Evolutionary conservation across 2,113 vertebrate species (phyloP).

Genomic region (Scomber colias): DNA sequence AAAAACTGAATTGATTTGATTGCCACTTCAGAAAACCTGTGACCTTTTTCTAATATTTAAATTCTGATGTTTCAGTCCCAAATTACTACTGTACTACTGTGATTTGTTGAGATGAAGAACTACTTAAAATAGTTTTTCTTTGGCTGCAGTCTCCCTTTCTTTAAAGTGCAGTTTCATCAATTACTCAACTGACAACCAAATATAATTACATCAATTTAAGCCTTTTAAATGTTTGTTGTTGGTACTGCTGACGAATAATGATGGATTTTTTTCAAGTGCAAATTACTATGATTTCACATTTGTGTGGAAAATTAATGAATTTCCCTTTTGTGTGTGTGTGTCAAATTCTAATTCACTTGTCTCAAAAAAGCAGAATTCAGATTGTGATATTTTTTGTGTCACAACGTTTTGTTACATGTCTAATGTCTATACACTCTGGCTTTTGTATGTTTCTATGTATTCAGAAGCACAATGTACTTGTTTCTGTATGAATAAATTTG

Average conservation of each 20-base stretch:
- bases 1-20: slow-evolving; percentile 13
- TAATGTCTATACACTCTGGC: slow-evolving; percentile 18
- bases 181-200: neutral
- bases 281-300: neutral
- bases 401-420: slow-evolving; percentile 44
- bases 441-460: slow-evolving; percentile 64
- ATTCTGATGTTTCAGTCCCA: slow-evolving; percentile 16
- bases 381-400: slow-evolving; percentile 59
- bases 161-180: neutral
- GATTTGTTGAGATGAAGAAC: neutral
- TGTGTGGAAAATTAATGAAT: slow-evolving; percentile 1
- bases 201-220: neutral
- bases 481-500: slow-evolving; percentile 56
- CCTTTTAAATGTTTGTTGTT: neutral
- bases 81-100: slow-evolving; percentile 14
- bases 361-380: neutral
- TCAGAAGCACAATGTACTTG: slow-evolving; percentile 42
- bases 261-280: neutral
- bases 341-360: neutral
- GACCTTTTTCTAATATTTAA: slow-evolving; percentile 28
- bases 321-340: neutral
- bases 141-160: neutral
- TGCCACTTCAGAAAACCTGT: slow-evolving; percentile 15
- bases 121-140: neutral
- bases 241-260: neutral